Conservation (phyloP, 2,113 vertebrate species). For the Montifringilla adamsi region DNA sequence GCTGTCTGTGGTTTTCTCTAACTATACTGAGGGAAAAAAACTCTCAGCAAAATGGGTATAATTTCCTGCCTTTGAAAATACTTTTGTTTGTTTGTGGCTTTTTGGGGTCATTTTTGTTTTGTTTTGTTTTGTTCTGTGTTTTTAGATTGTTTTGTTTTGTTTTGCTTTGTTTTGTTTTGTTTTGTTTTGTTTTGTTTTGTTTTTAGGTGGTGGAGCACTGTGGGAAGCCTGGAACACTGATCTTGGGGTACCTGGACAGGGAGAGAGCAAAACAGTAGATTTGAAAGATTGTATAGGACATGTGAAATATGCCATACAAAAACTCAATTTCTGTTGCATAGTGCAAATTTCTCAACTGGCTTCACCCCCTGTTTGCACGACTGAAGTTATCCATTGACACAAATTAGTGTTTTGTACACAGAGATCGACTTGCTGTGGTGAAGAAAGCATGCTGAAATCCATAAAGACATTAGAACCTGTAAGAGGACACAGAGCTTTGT, state of each 20-base stretch:
- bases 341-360: neutral
- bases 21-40: neutral
- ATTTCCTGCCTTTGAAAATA: fast-evolving
- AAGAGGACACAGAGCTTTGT: neutral
- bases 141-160: neutral
- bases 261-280: neutral
- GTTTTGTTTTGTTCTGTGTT: no score
- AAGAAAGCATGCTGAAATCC: neutral
- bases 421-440: fast-evolving
- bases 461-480: neutral
- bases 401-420: neutral
- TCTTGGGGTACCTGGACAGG: neutral
- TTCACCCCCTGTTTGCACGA: neutral
- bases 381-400: neutral
- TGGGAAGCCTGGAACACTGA: neutral
- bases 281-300: neutral
- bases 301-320: neutral
- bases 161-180: neutral
- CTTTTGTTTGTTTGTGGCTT: no score
- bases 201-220: neutral
- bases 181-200: neutral
- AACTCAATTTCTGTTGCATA: neutral
- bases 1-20: neutral
- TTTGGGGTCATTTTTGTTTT: neutral
- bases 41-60: fast-evolving